These are phyloP conservation scores for Condylostylus longicornis DNA, from an alignment of 1,140 invertebrate species.

Conservation along the genomic window DNA sequence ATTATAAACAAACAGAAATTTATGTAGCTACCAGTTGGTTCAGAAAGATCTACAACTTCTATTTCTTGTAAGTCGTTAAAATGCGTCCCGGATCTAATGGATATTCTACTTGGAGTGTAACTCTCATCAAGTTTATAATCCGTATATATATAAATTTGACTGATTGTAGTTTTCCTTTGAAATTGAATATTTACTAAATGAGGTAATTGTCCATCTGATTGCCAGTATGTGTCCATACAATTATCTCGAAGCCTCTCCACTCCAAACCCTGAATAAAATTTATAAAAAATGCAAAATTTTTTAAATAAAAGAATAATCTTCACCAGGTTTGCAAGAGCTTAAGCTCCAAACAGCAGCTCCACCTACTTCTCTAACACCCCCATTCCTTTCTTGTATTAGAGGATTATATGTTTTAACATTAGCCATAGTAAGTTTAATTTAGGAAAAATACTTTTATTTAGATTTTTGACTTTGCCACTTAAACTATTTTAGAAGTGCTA, in stretches of 20 bases:
- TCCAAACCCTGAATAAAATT: slow-evolving; percentile 65
- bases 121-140: slow-evolving; percentile 98
- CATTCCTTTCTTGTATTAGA: slow-evolving; percentile 52
- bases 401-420: no score
- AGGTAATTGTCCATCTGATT: slow-evolving; percentile 95
- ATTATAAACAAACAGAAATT: slow-evolving; percentile 4
- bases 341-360: slow-evolving; percentile 94
- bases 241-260: slow-evolving; percentile 93
- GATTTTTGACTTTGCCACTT: no score
- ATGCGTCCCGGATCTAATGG: slow-evolving; percentile 85
- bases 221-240: slow-evolving; percentile 95
- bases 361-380: slow-evolving; percentile 82
- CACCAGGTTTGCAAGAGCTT: slow-evolving; percentile 94
- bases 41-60: slow-evolving; percentile 84
- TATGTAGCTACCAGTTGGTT: slow-evolving; percentile 56
- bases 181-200: slow-evolving; percentile 98
- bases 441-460: no score
- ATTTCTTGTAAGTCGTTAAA: slow-evolving; percentile 97
- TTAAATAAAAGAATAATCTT: not conserved
- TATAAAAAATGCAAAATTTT: not conserved
- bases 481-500: no score
- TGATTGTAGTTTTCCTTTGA: slow-evolving; percentile 84
- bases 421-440: no score
- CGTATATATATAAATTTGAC: slow-evolving; percentile 91
- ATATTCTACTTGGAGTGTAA: slow-evolving; percentile 94